phyloP scores from a whole-genome alignment of 2,113 vertebrate genomes.

The Grantiella picta region DNA sequence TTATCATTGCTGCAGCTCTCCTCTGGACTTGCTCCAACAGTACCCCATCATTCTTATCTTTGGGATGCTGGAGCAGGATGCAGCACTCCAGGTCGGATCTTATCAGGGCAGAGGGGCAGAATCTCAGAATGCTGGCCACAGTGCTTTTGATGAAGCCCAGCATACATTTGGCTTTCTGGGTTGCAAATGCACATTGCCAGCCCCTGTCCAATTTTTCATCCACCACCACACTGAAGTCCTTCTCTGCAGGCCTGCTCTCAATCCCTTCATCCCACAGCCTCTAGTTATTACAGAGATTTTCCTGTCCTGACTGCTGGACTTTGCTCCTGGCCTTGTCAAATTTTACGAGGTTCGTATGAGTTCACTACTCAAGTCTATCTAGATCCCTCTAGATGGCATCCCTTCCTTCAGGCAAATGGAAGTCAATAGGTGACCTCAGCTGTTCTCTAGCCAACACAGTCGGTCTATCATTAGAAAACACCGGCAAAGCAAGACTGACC shows the following conservation, averaged over 20 bases:
- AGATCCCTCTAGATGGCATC: neutral
- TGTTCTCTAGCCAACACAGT: neutral
- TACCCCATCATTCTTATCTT: neutral
- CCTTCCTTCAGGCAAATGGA: neutral
- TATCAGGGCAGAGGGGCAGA: neutral
- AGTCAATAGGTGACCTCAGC: neutral
- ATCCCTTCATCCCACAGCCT: neutral
- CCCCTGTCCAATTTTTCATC: neutral
- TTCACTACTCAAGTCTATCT: neutral
- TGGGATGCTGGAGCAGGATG: accelerated
- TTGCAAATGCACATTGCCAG: accelerated
- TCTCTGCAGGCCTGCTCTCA: neutral
- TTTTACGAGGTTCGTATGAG: neutral
- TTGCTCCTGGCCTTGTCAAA: neutral
- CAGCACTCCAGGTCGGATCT: accelerated
- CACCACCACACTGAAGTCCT: neutral
- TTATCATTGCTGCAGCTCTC: neutral
- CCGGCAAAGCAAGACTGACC: neutral
- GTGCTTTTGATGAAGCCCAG: neutral
- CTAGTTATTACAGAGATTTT: accelerated
- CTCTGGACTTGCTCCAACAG: neutral
- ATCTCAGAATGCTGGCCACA: accelerated
- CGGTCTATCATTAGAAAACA: accelerated
- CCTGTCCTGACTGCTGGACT: accelerated
- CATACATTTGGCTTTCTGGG: neutral